Percentiles rank a stretch among this genome's conserved stretches.
Evolutionary conservation across 2,888 invertebrate genomes (phyloP).

Genomic region (Agonopterix heracliana): DNA sequence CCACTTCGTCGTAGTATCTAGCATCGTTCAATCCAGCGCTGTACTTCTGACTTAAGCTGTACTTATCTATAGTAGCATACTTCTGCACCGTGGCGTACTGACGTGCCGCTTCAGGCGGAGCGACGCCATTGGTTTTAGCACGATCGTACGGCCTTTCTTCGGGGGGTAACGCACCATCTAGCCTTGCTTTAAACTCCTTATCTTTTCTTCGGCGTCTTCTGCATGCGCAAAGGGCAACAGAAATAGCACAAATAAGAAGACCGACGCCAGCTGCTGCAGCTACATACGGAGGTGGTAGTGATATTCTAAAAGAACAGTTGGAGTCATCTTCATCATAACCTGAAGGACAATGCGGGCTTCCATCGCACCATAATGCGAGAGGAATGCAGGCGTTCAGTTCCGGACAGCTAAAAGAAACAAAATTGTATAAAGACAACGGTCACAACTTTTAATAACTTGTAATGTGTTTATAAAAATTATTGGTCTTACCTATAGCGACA

Average conservation of each 20-base stretch:
- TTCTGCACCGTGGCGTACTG: constrained; percentile 72
- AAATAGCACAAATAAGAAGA: constrained; percentile 75
- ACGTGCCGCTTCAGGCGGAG: constrained; percentile 51
- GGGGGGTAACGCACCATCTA: constrained; percentile 74
- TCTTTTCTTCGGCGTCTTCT: constrained; percentile 76
- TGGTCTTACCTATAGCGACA: constrained; percentile 81
- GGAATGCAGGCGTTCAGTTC: constrained; percentile 89
- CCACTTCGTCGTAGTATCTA: constrained; percentile 70
- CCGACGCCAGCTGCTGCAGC: constrained; percentile 79
- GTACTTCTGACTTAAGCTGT: constrained; percentile 72
- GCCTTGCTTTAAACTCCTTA: constrained; percentile 76
- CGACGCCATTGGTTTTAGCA: constrained; percentile 67
- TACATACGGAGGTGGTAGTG: constrained; percentile 80
- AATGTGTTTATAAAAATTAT: constrained; percentile 2
- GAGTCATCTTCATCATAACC: constrained; percentile 88
- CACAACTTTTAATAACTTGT: background rate
- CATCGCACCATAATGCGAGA: constrained; percentile 87
- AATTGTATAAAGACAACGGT: background rate
- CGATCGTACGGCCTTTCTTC: constrained; percentile 78
- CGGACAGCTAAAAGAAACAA: constrained; percentile 78
- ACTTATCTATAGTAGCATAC: constrained; percentile 73
- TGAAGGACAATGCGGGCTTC: constrained; percentile 85
- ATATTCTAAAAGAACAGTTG: constrained; percentile 83
- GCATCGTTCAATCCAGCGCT: constrained; percentile 72
- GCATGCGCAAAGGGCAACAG: constrained; percentile 78